Percentiles rank a stretch among this genome's conserved stretches.
Conservation (phyloP, 1,140 invertebrate species). For the Camponotus pennsylvanicus region DNA sequence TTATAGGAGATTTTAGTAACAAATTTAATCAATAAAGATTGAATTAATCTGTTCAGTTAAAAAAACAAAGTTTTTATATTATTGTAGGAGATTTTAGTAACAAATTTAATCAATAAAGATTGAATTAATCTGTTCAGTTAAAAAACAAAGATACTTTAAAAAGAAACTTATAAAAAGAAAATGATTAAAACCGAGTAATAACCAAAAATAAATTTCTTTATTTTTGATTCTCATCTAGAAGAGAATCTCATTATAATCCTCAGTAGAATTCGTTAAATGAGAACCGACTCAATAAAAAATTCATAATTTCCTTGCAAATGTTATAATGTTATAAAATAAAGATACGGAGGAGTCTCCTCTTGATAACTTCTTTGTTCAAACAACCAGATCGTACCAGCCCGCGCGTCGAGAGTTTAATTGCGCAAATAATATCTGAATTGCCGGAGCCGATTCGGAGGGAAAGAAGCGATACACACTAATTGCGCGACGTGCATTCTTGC, state of each 20-base stretch:
- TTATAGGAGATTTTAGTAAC: not conserved
- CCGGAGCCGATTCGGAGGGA: not conserved
- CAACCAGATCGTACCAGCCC: not conserved
- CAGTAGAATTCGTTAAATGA: not conserved
- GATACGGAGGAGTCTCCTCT: not conserved
- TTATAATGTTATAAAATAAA: not conserved
- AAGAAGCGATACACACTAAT: conserved; percentile 30
- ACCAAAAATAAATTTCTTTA: not conserved
- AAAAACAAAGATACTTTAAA: not conserved
- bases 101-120: not conserved
- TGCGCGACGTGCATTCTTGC: conserved; percentile 40
- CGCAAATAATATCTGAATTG: conserved; percentile 31
- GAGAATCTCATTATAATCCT: not conserved
- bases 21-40: not conserved
- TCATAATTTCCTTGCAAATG: not conserved
- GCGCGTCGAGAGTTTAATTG: not conserved
- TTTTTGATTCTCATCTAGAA: not conserved
- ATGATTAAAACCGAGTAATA: not conserved
- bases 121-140: not conserved
- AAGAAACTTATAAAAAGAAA: not conserved
- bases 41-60: not conserved
- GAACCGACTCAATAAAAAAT: not conserved
- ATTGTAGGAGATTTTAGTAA: not conserved
- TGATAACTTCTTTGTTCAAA: not conserved
- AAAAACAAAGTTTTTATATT: too few relatives aligned